phyloP scores from a whole-genome alignment of 2,113 vertebrate genomes.

The Crotalus helleri region DNA sequence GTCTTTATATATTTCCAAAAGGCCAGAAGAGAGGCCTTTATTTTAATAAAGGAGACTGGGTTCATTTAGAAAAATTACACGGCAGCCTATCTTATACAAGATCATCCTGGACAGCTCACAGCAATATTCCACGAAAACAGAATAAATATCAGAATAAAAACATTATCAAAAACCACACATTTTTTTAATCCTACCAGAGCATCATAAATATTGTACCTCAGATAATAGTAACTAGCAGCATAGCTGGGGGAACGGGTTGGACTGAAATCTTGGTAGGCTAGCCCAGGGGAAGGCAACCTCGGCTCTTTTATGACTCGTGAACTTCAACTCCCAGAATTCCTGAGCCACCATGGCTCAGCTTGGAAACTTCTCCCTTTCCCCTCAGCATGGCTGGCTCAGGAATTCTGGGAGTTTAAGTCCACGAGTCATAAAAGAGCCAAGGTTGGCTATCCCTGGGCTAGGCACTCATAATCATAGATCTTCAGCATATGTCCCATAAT shows the following conservation, averaged over 20 bases:
- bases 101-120: not conserved
- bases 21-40: not conserved
- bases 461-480: not conserved
- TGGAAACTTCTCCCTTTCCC: no score
- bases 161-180: not conserved
- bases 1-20: not conserved
- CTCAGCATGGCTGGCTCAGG: no score
- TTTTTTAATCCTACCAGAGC: not conserved
- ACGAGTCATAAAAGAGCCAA: no score
- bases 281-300: no score
- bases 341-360: no score
- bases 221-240: not conserved
- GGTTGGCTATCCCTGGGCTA: not conserved
- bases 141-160: not conserved
- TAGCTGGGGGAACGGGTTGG: not conserved
- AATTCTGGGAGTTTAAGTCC: no score
- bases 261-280: not conserved
- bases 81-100: not conserved
- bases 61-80: not conserved
- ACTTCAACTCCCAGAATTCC: no score
- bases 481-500: not conserved
- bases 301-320: no score
- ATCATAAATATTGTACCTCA: not conserved
- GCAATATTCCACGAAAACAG: not conserved
- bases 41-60: not conserved